Conservation (phyloP, 2,888 invertebrate genomes). For the Eucera pruinosa region DNA sequence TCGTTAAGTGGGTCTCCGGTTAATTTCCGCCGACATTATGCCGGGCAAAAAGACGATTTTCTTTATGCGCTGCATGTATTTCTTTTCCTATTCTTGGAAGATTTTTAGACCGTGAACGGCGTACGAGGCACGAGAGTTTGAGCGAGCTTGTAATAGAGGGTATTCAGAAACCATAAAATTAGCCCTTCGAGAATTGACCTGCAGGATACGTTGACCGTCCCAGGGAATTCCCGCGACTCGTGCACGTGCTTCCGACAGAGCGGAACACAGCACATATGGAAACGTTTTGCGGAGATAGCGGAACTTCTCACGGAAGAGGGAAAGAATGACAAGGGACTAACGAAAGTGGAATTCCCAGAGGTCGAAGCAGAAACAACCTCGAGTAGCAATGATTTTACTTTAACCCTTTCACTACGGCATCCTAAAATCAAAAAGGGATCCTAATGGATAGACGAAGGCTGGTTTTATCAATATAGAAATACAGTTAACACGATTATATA, state of each 20-base stretch:
- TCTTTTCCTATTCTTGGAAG: neutral
- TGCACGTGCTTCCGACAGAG: constrained; percentile 20
- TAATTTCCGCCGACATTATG: constrained; percentile 10
- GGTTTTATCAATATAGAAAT: too few species aligned
- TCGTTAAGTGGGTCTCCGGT: constrained; percentile 26
- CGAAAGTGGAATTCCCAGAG: constrained; percentile 18
- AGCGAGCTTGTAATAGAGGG: constrained; percentile 5
- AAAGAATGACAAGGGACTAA: neutral
- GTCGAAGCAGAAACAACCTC: neutral
- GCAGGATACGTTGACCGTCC: constrained; percentile 14
- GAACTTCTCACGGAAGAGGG: constrained; percentile 12
- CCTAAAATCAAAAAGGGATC: too few species aligned
- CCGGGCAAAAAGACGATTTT: constrained; percentile 26
- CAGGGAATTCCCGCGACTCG: constrained; percentile 42
- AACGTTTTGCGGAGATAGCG: constrained; percentile 12
- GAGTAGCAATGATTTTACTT: neutral
- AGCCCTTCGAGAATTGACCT: constrained; percentile 39
- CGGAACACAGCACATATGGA: constrained; percentile 18
- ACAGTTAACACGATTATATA: too few species aligned
- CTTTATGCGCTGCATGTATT: neutral
- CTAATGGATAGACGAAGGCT: too few species aligned
- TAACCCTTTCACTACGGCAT: neutral
- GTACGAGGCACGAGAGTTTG: neutral
- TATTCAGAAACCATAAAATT: constrained; percentile 34
- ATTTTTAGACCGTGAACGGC: neutral